Conservation (phyloP, 2,888 invertebrate genomes). For the Callinectes sapidus region DNA sequence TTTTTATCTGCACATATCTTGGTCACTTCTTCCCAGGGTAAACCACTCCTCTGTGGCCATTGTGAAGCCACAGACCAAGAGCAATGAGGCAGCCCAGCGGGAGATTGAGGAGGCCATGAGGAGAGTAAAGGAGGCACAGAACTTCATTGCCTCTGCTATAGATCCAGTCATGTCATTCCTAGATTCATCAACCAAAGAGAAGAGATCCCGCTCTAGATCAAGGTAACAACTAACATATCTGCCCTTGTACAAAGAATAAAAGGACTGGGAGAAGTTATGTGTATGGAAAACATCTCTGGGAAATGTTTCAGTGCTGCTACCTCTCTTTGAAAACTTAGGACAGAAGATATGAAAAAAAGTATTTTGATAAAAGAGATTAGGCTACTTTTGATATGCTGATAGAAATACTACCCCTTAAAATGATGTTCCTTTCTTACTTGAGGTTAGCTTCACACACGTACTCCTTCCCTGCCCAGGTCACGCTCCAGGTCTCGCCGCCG, state of each 20-base stretch:
- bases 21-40: slow-evolving; percentile 78
- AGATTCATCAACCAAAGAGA: slow-evolving; percentile 62
- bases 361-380: too few relatives aligned
- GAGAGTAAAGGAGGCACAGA: slow-evolving; percentile 95
- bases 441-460: background rate
- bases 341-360: too few relatives aligned
- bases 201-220: slow-evolving; percentile 62
- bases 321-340: too few relatives aligned
- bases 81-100: slow-evolving; percentile 94
- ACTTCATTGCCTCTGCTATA: slow-evolving; percentile 81
- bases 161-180: slow-evolving; percentile 70
- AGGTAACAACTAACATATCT: background rate
- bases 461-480: background rate
- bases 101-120: slow-evolving; percentile 99
- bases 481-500: slow-evolving; percentile 53
- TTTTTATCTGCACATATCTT: background rate
- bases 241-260: background rate
- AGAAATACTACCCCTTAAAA: too few relatives aligned
- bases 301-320: too few relatives aligned
- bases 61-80: slow-evolving; percentile 91
- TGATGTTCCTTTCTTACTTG: background rate
- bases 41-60: slow-evolving; percentile 95
- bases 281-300: background rate
- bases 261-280: background rate
- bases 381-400: too few relatives aligned